Conservation (phyloP, 2,797 vertebrate species). For the Aplochiton taeniatus region DNA sequence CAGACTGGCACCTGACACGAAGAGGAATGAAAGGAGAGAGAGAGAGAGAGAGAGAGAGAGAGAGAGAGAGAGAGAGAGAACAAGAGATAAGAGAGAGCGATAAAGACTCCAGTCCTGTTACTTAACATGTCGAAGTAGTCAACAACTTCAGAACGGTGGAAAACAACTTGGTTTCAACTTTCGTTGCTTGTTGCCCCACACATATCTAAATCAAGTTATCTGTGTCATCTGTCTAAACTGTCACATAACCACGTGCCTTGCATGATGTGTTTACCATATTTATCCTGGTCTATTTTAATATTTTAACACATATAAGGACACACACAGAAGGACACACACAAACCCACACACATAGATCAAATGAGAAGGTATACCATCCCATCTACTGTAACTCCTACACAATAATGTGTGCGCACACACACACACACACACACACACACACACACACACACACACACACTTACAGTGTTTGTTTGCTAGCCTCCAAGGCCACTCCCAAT, state of each 20-base stretch:
- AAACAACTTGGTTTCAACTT: constrained; percentile 30
- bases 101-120: background rate
- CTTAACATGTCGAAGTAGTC: constrained; percentile 22
- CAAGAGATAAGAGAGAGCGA: background rate
- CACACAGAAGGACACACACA: background rate
- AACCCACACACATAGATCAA: constrained; percentile 24
- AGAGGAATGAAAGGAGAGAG: too few species aligned
- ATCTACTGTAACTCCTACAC: too few species aligned
- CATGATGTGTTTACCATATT: constrained; percentile 44
- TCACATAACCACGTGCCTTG: background rate
- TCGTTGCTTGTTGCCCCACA: constrained; percentile 11
- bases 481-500: constrained; percentile 33
- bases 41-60: background rate
- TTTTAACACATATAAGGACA: background rate
- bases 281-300: background rate
- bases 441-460: too few species aligned
- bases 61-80: constrained; percentile 6
- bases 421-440: too few species aligned
- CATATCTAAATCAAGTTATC: constrained; percentile 10
- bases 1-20: constrained; percentile 27
- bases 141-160: constrained; percentile 15
- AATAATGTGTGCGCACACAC: too few species aligned
- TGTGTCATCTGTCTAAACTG: background rate
- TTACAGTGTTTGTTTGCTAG: constrained; percentile 30
- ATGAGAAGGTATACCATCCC: background rate